Percentiles rank a stretch among this genome's conserved stretches.
Conservation (phyloP, 2,797 vertebrate species). For the Lemur catta region DNA sequence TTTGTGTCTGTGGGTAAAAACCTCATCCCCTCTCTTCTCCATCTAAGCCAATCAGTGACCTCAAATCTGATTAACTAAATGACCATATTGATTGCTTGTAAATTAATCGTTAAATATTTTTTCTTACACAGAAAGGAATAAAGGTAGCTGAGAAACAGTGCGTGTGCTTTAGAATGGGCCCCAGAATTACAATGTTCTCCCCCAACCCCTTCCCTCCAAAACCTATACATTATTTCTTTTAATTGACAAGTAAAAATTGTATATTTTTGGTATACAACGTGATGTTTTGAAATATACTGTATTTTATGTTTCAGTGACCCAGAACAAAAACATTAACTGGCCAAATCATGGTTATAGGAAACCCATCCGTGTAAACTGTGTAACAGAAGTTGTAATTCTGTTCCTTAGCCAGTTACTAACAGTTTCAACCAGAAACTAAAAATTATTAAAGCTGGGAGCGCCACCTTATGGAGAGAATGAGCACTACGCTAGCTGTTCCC, state of each 20-base stretch:
- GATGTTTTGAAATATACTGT: not conserved
- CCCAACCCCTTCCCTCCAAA: not conserved
- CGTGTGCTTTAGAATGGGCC: not conserved
- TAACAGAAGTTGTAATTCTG: not conserved
- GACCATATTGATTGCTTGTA: not conserved
- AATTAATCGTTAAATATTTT: not conserved
- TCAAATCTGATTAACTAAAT: not conserved
- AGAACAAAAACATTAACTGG: not conserved
- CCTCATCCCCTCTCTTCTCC: not conserved
- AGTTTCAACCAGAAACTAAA: not conserved
- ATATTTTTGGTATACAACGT: not conserved
- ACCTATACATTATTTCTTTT: not conserved
- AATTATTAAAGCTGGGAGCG: not conserved
- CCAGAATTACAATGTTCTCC: not conserved
- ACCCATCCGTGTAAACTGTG: not conserved
- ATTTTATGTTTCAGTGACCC: not conserved
- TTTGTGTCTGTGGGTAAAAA: not conserved
- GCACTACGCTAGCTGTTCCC: not conserved
- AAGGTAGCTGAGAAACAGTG: not conserved
- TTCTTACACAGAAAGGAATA: not conserved
- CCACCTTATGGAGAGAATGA: constrained; percentile 39
- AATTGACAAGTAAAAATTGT: not conserved
- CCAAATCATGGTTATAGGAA: not conserved
- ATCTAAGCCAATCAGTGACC: not conserved
- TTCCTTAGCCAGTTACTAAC: not conserved